Conservation (phyloP, 2,888 invertebrate species). For the Dinocampus coccinellae region DNA sequence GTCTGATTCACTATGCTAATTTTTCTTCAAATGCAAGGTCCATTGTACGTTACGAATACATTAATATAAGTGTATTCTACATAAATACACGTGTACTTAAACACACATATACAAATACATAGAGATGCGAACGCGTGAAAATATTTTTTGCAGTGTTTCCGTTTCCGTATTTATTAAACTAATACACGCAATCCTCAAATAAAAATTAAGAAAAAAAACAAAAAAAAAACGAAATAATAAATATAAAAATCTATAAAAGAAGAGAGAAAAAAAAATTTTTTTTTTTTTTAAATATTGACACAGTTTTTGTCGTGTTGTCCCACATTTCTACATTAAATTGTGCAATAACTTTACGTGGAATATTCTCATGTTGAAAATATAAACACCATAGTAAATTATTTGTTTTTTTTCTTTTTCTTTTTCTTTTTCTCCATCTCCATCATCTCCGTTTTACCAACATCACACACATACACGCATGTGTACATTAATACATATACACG, state of each 20-base stretch:
- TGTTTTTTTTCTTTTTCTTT: neutral
- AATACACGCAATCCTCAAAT: neutral
- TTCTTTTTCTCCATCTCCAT: neutral
- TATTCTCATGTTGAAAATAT: constrained; percentile 19
- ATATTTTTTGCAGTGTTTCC: neutral
- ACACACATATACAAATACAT: neutral
- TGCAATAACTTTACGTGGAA: constrained; percentile 35
- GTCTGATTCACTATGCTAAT: constrained; percentile 49
- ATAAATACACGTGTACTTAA: neutral
- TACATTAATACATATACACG: neutral
- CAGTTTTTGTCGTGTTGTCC: neutral
- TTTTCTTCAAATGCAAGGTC: constrained; percentile 38
- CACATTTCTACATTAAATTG: neutral
- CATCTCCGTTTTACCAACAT: too few species aligned
- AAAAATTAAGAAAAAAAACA: neutral
- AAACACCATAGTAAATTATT: neutral
- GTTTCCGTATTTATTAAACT: neutral
- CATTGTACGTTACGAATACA: constrained; percentile 25
- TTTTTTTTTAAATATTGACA: neutral
- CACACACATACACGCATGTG: too few species aligned
- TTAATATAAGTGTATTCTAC: neutral
- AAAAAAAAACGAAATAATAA: neutral
- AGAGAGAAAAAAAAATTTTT: neutral
- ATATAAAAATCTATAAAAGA: neutral
- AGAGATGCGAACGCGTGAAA: neutral